Conservation (phyloP, 2,113 vertebrate species). For the Chloroceryle aenea region DNA sequence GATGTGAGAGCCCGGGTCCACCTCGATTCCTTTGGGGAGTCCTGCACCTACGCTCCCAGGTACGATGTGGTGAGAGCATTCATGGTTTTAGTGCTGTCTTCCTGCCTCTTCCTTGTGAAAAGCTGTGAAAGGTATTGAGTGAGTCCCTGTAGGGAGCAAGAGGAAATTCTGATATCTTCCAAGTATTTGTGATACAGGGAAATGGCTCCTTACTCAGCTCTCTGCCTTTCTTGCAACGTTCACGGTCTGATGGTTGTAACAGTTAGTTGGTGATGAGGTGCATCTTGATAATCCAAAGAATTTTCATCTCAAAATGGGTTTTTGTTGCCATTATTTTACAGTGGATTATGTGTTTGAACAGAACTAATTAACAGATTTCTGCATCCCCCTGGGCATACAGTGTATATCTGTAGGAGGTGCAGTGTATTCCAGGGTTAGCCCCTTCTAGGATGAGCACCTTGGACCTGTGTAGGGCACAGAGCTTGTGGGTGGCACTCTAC, state of each 20-base stretch:
- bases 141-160: neutral
- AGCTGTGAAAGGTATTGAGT: neutral
- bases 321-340: neutral
- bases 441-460: neutral
- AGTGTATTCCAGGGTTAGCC: neutral
- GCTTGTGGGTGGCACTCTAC: neutral
- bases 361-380: neutral
- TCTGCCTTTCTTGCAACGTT: neutral
- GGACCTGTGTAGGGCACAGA: neutral
- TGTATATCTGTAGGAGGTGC: neutral
- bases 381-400: accelerated
- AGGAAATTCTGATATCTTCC: neutral
- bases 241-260: neutral
- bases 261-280: neutral
- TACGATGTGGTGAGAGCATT: neutral
- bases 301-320: neutral
- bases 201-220: neutral
- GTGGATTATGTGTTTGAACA: neutral
- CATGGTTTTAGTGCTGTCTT: neutral
- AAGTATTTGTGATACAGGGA: neutral
- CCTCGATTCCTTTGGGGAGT: neutral
- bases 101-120: neutral
- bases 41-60: accelerated
- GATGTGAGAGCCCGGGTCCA: neutral
- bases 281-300: neutral